Evolutionary conservation across 2,113 vertebrate species (phyloP).

Genomic region (Leptodactylus fuscus): DNA sequence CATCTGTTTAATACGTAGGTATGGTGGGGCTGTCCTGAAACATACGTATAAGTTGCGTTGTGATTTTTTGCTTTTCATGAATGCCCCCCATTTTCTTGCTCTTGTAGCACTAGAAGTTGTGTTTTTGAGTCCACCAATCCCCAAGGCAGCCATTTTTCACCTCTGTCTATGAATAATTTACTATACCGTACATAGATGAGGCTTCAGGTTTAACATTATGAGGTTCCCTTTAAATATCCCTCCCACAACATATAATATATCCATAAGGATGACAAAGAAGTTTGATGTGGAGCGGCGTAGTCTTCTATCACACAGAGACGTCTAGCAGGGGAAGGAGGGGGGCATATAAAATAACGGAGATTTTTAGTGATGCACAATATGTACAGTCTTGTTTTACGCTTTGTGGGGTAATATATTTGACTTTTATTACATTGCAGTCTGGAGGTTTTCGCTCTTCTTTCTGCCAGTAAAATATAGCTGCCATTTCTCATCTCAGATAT

Average conservation of each 20-base stretch:
- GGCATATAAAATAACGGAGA: conserved; percentile 29
- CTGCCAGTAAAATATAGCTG: conserved; percentile 43
- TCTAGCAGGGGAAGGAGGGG: neutral
- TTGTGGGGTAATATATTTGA: conserved; percentile 50
- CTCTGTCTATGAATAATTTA: too few relatives aligned
- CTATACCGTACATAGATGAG: too few relatives aligned
- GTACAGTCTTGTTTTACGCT: conserved; percentile 42
- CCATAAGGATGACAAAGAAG: neutral
- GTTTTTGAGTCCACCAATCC: too few relatives aligned
- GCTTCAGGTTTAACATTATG: too few relatives aligned
- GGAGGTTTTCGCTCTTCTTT: conserved; percentile 47
- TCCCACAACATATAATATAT: neutral
- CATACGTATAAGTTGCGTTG: too few relatives aligned
- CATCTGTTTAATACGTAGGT: too few relatives aligned
- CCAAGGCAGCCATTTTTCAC: too few relatives aligned
- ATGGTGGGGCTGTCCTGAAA: too few relatives aligned
- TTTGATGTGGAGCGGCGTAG: neutral
- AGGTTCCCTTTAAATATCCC: neutral
- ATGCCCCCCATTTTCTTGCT: too few relatives aligned
- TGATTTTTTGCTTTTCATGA: too few relatives aligned
- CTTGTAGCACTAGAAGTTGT: too few relatives aligned
- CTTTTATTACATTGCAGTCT: conserved; percentile 49
- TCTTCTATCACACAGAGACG: neutral
- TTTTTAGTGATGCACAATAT: conserved; percentile 41
- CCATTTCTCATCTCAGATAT: conserved; percentile 41